Evolutionary conservation across 2,113 vertebrate species (phyloP), one percentile per base, ranked within the genome.

Genomic region (Phylloscopus whistleri): DNA sequence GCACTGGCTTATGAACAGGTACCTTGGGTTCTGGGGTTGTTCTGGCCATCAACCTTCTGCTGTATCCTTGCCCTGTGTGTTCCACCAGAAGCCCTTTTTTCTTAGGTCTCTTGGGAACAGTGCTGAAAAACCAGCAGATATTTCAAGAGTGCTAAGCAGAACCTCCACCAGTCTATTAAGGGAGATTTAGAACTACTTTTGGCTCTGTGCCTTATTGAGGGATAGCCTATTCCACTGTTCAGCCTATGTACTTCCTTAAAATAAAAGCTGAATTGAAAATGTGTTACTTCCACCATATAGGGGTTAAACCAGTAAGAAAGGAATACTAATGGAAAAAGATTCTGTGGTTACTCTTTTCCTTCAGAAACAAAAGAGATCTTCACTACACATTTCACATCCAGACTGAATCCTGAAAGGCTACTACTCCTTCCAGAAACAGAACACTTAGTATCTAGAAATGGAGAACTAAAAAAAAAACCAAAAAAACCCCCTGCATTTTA

Each of bases 401-500:
- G 63, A 80, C 16, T 22, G 31, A 80, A 80, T 76, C 37, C 62
- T 75, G n/a, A 88, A 83, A 69, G 37, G 13, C 35, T 68, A 39
- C 27, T 33, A 56, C 12, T 83, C 28, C 59, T 92, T 75, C 44
- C 49, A 55, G 26, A 89, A 24, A 31, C 44, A 75, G 23, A 67
- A 70, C 31, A 43, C 9, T 48, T 39, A 7, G 4, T 22, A 63
- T 37, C 37, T 59, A 75, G 52, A 91, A 84, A 77, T 1, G 0
- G 28, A 79, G 67, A 72, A 33, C 18, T 51, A 68, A 86, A 53
- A 6, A 41, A 49, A 88, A 4, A 44, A 49, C 85, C 5, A 20
- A 30, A 48, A 19, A n/a, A 31, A 6, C 2, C 1, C 3, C 3
- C 6, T 1, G 7, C 4, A 20, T 58, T 73, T 64, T 77, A 35